Evolutionary conservation across 1,140 invertebrate species (phyloP).

Genomic region (Steinernema khuongi): DNA sequence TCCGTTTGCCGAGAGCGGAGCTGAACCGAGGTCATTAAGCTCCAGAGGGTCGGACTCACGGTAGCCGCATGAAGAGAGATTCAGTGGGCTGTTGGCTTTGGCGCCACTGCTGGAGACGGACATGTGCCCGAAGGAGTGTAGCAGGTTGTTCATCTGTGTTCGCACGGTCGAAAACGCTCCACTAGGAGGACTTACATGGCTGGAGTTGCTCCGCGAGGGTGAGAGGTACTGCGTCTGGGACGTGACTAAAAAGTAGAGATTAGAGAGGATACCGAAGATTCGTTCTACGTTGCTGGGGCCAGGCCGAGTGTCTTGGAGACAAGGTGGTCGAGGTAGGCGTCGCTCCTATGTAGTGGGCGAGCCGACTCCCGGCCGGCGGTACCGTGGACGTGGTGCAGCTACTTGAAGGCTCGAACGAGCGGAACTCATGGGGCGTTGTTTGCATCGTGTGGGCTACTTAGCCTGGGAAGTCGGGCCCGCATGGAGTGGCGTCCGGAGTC

Average conservation of each 20-base stretch:
- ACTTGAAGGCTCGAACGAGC: background rate
- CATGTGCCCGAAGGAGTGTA: background rate
- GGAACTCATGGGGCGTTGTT: background rate
- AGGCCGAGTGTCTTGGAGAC: background rate
- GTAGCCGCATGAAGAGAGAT: background rate
- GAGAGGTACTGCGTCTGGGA: background rate
- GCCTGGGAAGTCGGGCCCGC: background rate
- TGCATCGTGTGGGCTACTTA: background rate
- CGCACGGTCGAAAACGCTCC: background rate
- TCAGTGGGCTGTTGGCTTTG: background rate
- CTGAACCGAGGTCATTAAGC: background rate
- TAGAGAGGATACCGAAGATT: background rate
- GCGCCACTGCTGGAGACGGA: background rate
- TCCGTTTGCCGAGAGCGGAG: background rate
- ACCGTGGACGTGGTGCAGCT: background rate
- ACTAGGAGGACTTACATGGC: background rate
- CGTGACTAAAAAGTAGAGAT: background rate
- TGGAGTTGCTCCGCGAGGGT: background rate
- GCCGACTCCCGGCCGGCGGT: background rate
- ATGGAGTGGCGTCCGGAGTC: constrained; percentile 11
- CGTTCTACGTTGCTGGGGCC: background rate
- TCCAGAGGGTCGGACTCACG: background rate
- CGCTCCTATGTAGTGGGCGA: background rate
- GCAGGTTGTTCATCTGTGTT: background rate
- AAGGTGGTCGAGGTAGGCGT: background rate